Evolutionary conservation across 2,113 vertebrate species (phyloP).

Genomic region (Alaudala cheleensis): DNA sequence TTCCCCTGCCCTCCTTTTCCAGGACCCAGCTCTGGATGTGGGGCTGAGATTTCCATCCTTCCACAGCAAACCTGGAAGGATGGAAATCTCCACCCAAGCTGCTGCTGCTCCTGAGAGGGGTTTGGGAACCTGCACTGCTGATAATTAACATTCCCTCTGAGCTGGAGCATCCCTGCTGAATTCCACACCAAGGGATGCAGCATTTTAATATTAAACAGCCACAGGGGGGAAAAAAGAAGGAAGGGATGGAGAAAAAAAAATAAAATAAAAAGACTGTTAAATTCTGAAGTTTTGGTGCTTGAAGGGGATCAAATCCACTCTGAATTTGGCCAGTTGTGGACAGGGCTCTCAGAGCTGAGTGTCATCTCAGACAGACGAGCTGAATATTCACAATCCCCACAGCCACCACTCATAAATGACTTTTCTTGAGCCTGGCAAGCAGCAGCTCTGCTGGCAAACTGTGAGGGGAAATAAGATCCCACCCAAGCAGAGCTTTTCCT

Average conservation of each 20-base stretch:
- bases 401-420: background rate
- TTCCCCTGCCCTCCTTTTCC: fast-evolving
- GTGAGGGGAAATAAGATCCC: background rate
- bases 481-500: background rate
- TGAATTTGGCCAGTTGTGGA: background rate
- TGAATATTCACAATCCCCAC: background rate
- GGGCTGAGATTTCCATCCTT: background rate
- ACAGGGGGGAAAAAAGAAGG: fast-evolving
- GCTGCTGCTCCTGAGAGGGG: background rate
- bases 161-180: background rate
- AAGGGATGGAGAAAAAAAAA: fast-evolving
- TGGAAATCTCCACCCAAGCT: too few relatives aligned
- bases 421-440: background rate
- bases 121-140: background rate
- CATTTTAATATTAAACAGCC: background rate
- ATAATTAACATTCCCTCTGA: background rate
- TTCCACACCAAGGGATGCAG: background rate
- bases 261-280: background rate
- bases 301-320: background rate
- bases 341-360: background rate
- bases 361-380: background rate
- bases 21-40: background rate
- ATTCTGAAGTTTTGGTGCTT: background rate
- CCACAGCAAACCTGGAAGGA: too few relatives aligned
- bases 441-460: background rate